These are phyloP conservation scores for Hydractinia echinata DNA, from an alignment of 30 jellyfish, hydroid and myxozoan species.

Conservation along the genomic window DNA sequence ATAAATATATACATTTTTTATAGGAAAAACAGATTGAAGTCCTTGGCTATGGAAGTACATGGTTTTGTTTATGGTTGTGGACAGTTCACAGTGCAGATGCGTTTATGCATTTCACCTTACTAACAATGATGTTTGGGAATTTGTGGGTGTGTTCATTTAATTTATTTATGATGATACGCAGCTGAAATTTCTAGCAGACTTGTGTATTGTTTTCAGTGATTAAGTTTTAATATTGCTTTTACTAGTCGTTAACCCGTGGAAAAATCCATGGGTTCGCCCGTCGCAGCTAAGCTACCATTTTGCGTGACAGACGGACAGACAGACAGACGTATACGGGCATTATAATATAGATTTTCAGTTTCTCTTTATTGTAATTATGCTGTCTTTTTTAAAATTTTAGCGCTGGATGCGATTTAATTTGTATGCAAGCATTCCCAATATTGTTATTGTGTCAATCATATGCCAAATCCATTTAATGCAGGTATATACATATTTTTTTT, in stretches of 20 bases:
- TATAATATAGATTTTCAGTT: too few species aligned
- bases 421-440: constrained; percentile 49
- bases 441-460: constrained; percentile 60
- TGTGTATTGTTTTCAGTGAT: background rate
- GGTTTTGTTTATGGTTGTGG: constrained; percentile 85
- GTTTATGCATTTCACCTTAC: constrained; percentile 59
- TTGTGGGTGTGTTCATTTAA: constrained; percentile 54
- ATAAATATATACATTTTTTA: background rate
- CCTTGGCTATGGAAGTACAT: constrained; percentile 59
- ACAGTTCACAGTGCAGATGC: constrained; percentile 87
- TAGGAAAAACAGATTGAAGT: constrained; percentile 63
- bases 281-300: too few species aligned
- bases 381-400: constrained; percentile 4
- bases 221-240: too few species aligned
- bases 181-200: background rate
- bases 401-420: constrained; percentile 66
- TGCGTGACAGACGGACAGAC: too few species aligned
- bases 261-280: too few species aligned
- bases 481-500: constrained; percentile 29
- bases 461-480: constrained; percentile 67
- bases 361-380: too few species aligned
- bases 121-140: constrained; percentile 50
- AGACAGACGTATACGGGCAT: too few species aligned
- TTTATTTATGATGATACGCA: background rate
- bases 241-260: too few species aligned